A percentile compares a stretch with the other conserved stretches of the same genome.
These are phyloP conservation scores for Parus major DNA, from an alignment of 2,113 vertebrate species.

Conservation along the genomic window DNA sequence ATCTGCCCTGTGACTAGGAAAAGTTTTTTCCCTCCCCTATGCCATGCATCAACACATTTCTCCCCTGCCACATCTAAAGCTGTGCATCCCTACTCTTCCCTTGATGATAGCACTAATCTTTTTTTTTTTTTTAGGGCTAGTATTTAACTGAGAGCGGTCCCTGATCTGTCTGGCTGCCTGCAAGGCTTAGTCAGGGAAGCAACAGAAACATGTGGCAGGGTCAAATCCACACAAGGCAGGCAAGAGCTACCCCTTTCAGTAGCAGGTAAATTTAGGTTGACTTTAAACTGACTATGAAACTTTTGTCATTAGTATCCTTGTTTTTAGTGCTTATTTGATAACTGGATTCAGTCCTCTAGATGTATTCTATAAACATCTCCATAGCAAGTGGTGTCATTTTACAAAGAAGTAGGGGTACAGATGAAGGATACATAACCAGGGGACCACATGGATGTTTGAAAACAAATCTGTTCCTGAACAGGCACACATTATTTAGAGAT, in stretches of 20 bases:
- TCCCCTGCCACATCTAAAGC: not conserved
- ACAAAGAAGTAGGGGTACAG: not conserved
- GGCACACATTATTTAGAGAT: not conserved
- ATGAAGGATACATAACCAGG: not conserved
- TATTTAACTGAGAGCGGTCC: not conserved
- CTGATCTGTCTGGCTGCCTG: not conserved
- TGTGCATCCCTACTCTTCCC: not conserved
- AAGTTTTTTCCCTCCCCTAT: not conserved
- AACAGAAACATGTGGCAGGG: conserved; percentile 20
- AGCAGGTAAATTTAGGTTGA: conserved; percentile 23
- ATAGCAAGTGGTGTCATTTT: not conserved
- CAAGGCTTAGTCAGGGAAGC: conserved; percentile 22
- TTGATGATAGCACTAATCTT: not conserved
- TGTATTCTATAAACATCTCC: not conserved
- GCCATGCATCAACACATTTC: not conserved
- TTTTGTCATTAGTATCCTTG: not conserved
- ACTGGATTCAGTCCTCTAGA: not conserved
- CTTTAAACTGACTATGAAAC: not conserved
- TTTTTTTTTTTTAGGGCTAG: not conserved
- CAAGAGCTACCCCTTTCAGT: conserved; percentile 5
- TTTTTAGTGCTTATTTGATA: not conserved
- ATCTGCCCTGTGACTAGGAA: not conserved
- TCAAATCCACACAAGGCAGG: conserved; percentile 9
- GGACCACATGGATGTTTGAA: not conserved
- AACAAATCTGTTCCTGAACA: not conserved